phyloP scores from a whole-genome alignment of 2,113 vertebrate species.

The Excalfactoria chinensis region DNA sequence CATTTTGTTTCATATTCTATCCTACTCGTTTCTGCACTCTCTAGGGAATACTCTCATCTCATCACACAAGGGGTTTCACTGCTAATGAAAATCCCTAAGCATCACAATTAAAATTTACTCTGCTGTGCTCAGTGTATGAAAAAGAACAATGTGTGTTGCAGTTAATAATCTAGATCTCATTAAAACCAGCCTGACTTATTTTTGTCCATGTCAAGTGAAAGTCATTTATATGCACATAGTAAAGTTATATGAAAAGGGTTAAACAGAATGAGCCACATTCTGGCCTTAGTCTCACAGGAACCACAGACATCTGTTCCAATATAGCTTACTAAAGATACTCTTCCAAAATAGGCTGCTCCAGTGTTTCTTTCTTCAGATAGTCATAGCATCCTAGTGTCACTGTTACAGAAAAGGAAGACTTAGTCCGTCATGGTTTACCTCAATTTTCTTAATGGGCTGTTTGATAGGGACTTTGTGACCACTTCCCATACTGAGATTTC shows the following conservation, averaged over 20 bases:
- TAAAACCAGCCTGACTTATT: constrained; percentile 26
- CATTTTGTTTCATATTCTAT: constrained; percentile 49
- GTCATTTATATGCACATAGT: background rate
- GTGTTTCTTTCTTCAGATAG: background rate
- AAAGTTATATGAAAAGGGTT: background rate
- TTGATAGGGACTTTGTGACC: background rate
- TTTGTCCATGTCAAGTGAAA: background rate
- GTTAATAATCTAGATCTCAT: constrained; percentile 13
- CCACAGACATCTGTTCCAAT: background rate
- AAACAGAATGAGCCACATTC: background rate
- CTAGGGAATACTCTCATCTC: constrained; percentile 30
- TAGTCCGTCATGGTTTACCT: background rate
- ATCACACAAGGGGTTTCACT: background rate
- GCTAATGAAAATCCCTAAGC: constrained; percentile 52
- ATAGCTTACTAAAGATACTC: background rate
- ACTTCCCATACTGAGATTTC: background rate
- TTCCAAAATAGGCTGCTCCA: background rate
- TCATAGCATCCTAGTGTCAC: background rate
- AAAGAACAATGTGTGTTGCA: background rate
- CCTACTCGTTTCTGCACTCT: constrained; percentile 3
- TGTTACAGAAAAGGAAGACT: background rate
- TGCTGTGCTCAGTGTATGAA: background rate
- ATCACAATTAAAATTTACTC: constrained; percentile 51
- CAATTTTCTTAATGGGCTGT: background rate
- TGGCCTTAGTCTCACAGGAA: background rate